A percentile compares a stretch with the other conserved stretches of the same genome.
Conservation (phyloP, 1,140 invertebrate genomes). For the Penaeus vannamei region DNA sequence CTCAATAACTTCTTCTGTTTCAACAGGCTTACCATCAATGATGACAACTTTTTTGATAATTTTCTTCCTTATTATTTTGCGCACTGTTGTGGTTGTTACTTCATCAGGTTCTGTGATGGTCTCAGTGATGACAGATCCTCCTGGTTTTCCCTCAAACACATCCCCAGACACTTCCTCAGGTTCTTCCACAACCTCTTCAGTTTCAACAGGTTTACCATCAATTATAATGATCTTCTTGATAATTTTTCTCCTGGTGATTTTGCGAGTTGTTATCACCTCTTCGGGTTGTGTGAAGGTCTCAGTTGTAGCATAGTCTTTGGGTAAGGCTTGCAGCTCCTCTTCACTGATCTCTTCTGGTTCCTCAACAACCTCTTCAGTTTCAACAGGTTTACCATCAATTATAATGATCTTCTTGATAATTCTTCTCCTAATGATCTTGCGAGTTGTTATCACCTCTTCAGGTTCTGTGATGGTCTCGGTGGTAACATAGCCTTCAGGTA, state of each 20-base stretch:
- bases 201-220: slow-evolving; percentile 55
- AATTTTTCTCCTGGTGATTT: slow-evolving; percentile 47
- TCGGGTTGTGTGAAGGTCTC: neutral
- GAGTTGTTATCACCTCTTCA: slow-evolving; percentile 11
- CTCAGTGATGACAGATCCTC: neutral
- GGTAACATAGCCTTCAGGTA: neutral
- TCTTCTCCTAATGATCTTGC: slow-evolving; percentile 28
- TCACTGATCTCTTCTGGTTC: slow-evolving; percentile 31
- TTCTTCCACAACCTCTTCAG: slow-evolving; percentile 59
- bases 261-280: neutral
- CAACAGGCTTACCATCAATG: neutral
- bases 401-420: slow-evolving; percentile 41
- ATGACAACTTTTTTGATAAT: too few relatives aligned
- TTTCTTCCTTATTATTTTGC: too few relatives aligned
- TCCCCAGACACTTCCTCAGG: slow-evolving; percentile 29
- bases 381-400: slow-evolving; percentile 34
- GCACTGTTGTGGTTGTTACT: too few relatives aligned
- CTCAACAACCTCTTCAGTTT: slow-evolving; percentile 39
- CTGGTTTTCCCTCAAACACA: slow-evolving; percentile 1
- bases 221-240: slow-evolving; percentile 52
- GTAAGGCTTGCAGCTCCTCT: slow-evolving; percentile 12
- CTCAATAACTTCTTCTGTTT: slow-evolving; percentile 2
- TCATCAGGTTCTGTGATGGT: too few relatives aligned
- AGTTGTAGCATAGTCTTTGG: neutral
- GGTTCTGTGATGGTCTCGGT: slow-evolving; percentile 30